Evolutionary conservation across 2,797 vertebrate genomes (phyloP), one percentile per base, ranked within the genome.

Genomic region (Micromesistius poutassou): DNA sequence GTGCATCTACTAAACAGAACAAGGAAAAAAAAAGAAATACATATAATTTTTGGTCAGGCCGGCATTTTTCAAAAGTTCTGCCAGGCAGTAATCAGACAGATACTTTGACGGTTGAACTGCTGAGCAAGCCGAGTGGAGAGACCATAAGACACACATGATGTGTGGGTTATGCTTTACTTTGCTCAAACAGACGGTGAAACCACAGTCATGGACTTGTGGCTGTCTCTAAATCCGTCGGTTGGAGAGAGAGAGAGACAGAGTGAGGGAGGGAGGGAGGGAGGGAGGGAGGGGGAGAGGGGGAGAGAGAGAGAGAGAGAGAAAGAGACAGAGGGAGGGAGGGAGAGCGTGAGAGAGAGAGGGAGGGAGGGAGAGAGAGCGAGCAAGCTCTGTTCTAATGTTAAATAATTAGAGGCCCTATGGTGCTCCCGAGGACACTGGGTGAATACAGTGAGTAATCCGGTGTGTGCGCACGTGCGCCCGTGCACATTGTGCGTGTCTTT

Each of bases 351-450:
- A 78, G 50, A 81, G 78, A 9, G 16, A 55, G 46, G 19, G 46
- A 55, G 46, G 19, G 46, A 16, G 30, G 12, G 35, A 2, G 46
- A 55, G 46, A 55, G 46, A 16, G 30, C 22, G 35, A 5, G 22
- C 78, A 50, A 82, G 78, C 82, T 85, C 81, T 83, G 76, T 82
- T 84, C 71, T 82, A 72, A 76, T 84, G 74, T 75, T 84, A 88
- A 86, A 87, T 90, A 90, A 86, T 90, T 88, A 87, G 80, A 83
- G 33, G 75, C 46, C 66, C 46, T 68, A 82, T 87, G 86, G 78
- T 84, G 79, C 77, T 77, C 78, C 76, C 81, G 78, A 85, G 83
- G 75, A 83, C 72, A 55, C 30, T 19, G 76, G 42, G 76, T 82
- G 74, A 84, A 76, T 74, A 82, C 74, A 78, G 77, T 72, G 78